A percentile compares a stretch with the other conserved stretches of the same genome.
phyloP scores from a whole-genome alignment of 2,797 vertebrate species.

The Pteropus rufus region DNA sequence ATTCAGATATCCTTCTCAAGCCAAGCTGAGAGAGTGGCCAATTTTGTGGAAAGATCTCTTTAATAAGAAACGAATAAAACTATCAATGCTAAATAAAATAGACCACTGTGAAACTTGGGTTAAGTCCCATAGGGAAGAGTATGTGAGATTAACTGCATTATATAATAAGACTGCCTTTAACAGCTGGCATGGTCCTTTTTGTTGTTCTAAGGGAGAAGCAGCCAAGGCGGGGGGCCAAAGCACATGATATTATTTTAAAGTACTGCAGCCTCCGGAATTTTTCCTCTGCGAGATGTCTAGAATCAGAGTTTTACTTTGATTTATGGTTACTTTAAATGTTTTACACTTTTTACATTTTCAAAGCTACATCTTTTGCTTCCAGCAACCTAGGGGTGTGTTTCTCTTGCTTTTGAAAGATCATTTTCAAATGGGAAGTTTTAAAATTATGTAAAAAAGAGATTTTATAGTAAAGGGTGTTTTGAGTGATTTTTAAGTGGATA shows the following conservation, averaged over 20 bases:
- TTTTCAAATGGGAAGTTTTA: slow-evolving; percentile 49
- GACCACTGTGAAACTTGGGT: slow-evolving; percentile 75
- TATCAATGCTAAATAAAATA: slow-evolving; percentile 77
- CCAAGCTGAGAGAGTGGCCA: slow-evolving; percentile 74
- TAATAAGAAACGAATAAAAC: slow-evolving; percentile 72
- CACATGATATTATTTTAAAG: slow-evolving; percentile 71
- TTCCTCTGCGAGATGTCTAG: slow-evolving; percentile 66
- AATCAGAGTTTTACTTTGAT: slow-evolving; percentile 62
- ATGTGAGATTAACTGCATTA: slow-evolving; percentile 68
- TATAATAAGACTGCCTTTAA: slow-evolving; percentile 68
- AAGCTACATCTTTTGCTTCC: slow-evolving; percentile 32
- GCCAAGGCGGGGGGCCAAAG: slow-evolving; percentile 58
- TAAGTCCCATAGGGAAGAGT: slow-evolving; percentile 62
- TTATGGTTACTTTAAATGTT: slow-evolving; percentile 60
- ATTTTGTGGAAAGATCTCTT: slow-evolving; percentile 68
- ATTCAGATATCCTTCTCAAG: slow-evolving; percentile 69
- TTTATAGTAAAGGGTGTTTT: not conserved
- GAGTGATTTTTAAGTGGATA: not conserved
- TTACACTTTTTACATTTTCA: slow-evolving; percentile 61
- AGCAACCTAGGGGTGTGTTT: slow-evolving; percentile 29
- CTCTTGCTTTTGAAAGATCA: slow-evolving; percentile 47
- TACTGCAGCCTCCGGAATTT: slow-evolving; percentile 69
- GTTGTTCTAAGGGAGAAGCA: slow-evolving; percentile 65
- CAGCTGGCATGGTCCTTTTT: slow-evolving; percentile 57
- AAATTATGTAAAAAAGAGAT: slow-evolving; percentile 18